Evolutionary conservation across 2,113 vertebrate species (phyloP), one percentile per base, ranked within the genome.

Genomic region (Macrotus californicus): DNA sequence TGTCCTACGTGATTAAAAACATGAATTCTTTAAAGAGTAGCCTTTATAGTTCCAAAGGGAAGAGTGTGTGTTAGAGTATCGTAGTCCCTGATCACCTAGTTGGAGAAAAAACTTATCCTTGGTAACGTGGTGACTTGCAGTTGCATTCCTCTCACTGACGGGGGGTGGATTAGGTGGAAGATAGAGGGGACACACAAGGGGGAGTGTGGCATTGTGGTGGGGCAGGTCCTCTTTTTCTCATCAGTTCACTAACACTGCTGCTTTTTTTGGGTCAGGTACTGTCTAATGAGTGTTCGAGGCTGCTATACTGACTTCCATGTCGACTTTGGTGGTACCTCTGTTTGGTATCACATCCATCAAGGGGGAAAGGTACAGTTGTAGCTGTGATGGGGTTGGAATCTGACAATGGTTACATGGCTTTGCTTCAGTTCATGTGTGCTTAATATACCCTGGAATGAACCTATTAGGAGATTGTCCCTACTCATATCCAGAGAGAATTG

Each of bases 231-330:
- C 24, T 91, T 87, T 89, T 94, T 70, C 66, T 61, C 3, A 4
- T 91, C 92, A 43, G 43, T 84, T 34, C 54, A 67, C 82, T 97
- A 94, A 97, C 24, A 11, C 39, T 90, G 54, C 29, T 96, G 31
- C 0, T 94, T 67, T 87, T 82, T 91, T 96, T 61, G 77, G 31
- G 31, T 73, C 96, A 99, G 99, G 96, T 99, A 99, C 98, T 99
- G 99, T 98, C 98, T 99, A 89, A 99, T 99, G 99, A 99, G 99
- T 89, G 99, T 99, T 88, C 99, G 99, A 98, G 99, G 99, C 97
- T 99, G 99, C 98, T 99, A 99, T 98, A 99, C 99, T 96, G 99
- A 99, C 97, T 99, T 99, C 98, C 99, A 99, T 48, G 99, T 99
- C 86, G 99, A 99, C 97, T 99, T 99, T 22, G 99, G 99, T 73